Percentiles rank a stretch among this genome's conserved stretches.
These are phyloP conservation scores for Aphelenchoides bicaudatus DNA, from an alignment of 2,888 invertebrate genomes.

Conservation along the genomic window DNA sequence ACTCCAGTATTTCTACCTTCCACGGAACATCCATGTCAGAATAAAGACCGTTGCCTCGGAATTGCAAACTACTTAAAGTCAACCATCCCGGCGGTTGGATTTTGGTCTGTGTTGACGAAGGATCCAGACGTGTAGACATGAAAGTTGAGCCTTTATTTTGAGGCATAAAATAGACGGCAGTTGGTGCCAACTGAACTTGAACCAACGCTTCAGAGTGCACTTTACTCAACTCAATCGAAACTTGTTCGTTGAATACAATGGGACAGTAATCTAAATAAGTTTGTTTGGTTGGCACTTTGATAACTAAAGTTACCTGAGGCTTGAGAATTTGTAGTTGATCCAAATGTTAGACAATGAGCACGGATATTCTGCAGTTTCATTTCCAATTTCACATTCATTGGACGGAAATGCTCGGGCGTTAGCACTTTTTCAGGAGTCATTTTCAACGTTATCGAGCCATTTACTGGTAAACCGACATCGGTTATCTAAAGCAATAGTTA, in stretches of 20 bases:
- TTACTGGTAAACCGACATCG: constrained; percentile 23
- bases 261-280: constrained; percentile 39
- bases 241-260: constrained; percentile 43
- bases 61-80: constrained; percentile 70
- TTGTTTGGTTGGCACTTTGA: too few relatives aligned
- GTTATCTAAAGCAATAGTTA: constrained; percentile 31
- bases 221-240: constrained; percentile 96
- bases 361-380: constrained; percentile 80
- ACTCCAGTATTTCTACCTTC: constrained; percentile 90
- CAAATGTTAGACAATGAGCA: constrained; percentile 69
- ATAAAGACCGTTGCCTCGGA: constrained; percentile 92
- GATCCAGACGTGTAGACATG: not conserved
- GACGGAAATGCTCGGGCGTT: constrained; percentile 39
- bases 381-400: constrained; percentile 41
- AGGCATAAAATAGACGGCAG: constrained; percentile 68
- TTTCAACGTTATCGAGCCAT: not conserved
- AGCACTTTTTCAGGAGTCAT: not conserved
- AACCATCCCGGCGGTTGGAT: constrained; percentile 67
- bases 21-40: constrained; percentile 83
- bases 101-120: not conserved
- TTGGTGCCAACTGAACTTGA: constrained; percentile 78
- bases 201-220: constrained; percentile 83
- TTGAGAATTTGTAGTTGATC: constrained; percentile 26
- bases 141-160: constrained; percentile 1
- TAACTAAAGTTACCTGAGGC: constrained; percentile 6